These are phyloP conservation scores for honey bee (Apis mellifera) DNA, from an alignment of 1,140 invertebrate species.

Conservation along the genomic window DNA sequence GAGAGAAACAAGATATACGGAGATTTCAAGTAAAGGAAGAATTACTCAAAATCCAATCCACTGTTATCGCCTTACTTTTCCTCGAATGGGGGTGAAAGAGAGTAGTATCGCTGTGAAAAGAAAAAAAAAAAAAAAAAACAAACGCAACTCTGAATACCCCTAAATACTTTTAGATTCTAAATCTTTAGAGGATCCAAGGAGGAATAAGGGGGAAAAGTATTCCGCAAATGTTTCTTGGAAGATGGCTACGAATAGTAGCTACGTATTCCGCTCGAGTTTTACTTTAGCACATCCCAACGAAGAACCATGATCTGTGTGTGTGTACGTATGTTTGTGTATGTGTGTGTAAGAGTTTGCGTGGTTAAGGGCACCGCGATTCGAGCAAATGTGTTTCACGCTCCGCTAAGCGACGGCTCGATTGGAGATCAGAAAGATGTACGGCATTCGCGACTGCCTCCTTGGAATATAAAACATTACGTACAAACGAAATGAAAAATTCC, in stretches of 20 bases:
- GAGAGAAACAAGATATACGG: not conserved
- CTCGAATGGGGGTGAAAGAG: not conserved
- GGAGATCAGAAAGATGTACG: constrained; percentile 78
- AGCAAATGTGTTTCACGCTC: constrained; percentile 80
- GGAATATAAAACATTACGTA: constrained; percentile 72
- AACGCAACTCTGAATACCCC: not conserved
- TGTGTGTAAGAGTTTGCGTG: constrained; percentile 66
- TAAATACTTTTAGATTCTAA: not conserved
- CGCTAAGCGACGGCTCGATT: constrained; percentile 80
- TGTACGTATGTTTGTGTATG: constrained; percentile 13
- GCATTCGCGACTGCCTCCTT: constrained; percentile 59
- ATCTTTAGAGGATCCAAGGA: not conserved
- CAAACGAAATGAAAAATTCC: constrained; percentile 68
- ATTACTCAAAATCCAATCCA: not conserved
- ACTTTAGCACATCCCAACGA: constrained; percentile 34
- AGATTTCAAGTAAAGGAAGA: not conserved
- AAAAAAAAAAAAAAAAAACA: not conserved
- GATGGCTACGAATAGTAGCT: constrained; percentile 31
- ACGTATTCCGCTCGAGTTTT: constrained; percentile 49
- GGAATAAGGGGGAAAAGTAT: constrained; percentile 30
- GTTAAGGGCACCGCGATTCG: constrained; percentile 73
- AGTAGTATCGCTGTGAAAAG: too few relatives aligned
- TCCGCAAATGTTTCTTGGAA: constrained; percentile 22
- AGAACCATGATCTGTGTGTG: constrained; percentile 32
- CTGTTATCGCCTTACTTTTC: not conserved